Conservation (phyloP, 2,797 vertebrate genomes). For the Austrolebias charrua region DNA sequence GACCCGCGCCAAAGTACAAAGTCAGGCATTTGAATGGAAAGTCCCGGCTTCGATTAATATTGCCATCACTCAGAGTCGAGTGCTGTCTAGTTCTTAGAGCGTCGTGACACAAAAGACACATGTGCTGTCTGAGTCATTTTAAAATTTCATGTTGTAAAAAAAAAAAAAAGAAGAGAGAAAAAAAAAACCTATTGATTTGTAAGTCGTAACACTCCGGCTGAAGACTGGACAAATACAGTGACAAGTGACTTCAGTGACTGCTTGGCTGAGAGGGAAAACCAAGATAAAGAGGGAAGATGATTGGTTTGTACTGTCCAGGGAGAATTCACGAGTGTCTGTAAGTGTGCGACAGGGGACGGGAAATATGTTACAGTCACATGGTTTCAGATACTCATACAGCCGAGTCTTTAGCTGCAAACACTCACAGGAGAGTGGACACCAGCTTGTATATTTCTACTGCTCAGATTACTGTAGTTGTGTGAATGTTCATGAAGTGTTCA, state of each 20-base stretch:
- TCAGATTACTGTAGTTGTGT: neutral
- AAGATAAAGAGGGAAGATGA: slow-evolving; percentile 37
- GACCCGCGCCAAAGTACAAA: slow-evolving; percentile 16
- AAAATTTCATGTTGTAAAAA: slow-evolving; percentile 50
- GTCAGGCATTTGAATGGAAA: slow-evolving; percentile 26
- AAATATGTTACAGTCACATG: neutral
- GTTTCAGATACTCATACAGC: neutral
- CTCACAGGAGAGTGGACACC: neutral
- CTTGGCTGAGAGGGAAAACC: slow-evolving; percentile 23
- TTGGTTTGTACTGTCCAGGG: slow-evolving; percentile 33
- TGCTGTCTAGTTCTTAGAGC: slow-evolving; percentile 24
- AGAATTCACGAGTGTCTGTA: slow-evolving; percentile 6
- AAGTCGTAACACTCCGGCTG: slow-evolving; percentile 35
- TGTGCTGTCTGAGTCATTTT: slow-evolving; percentile 55
- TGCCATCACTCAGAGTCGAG: slow-evolving; percentile 48
- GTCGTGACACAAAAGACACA: slow-evolving; percentile 45
- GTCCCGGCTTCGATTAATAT: slow-evolving; percentile 30
- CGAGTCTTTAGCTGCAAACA: neutral
- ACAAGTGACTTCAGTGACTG: slow-evolving; percentile 60
- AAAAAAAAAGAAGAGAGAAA: neutral
- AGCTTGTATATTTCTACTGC: neutral
- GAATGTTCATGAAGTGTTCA: no score
- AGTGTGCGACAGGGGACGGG: slow-evolving; percentile 6
- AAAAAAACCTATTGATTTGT: slow-evolving; percentile 60
- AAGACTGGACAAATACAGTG: slow-evolving; percentile 47